phyloP scores from a whole-genome alignment of 2,888 invertebrate genomes.

The Watsonalla cultraria region DNA sequence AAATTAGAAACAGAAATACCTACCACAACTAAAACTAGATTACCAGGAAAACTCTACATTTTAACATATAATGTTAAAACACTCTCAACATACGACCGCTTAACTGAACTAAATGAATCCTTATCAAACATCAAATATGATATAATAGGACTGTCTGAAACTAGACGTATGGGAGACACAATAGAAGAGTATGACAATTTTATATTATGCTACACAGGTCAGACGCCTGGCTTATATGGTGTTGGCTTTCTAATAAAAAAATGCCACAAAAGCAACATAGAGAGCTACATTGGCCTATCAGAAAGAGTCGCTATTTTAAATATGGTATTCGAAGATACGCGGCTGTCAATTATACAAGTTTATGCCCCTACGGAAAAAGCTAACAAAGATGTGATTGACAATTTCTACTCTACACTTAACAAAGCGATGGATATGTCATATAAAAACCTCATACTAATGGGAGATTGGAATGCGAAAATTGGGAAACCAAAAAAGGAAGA shows the following conservation, averaged over 20 bases:
- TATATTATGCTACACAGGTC: constrained; percentile 20
- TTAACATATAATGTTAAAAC: too few species aligned
- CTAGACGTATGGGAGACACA: constrained; percentile 13
- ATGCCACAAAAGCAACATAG: constrained; percentile 15
- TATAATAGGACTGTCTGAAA: constrained; percentile 21
- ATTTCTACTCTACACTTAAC: constrained; percentile 8
- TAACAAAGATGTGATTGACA: constrained; percentile 10
- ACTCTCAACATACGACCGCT: not conserved
- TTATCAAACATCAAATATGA: constrained; percentile 19
- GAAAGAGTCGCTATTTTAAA: constrained; percentile 21
- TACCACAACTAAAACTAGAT: too few species aligned
- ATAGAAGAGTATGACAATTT: constrained; percentile 23
- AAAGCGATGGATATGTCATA: constrained; percentile 9
- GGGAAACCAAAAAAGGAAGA: constrained; percentile 13
- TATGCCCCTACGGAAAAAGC: constrained; percentile 16
- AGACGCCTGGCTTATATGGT: constrained; percentile 18
- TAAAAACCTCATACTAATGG: constrained; percentile 12
- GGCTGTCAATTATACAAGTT: constrained; percentile 16
- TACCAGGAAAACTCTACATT: too few species aligned
- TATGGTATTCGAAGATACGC: not conserved
- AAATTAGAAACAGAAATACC: too few species aligned
- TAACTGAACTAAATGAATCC: constrained; percentile 10
- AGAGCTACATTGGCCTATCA: constrained; percentile 16
- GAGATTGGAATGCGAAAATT: constrained; percentile 19
- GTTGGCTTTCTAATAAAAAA: constrained; percentile 27